Percentiles rank a stretch among this genome's conserved stretches.
Evolutionary conservation across 2,797 vertebrate genomes (phyloP).

Genomic region (Melanotaenia nigrans): DNA sequence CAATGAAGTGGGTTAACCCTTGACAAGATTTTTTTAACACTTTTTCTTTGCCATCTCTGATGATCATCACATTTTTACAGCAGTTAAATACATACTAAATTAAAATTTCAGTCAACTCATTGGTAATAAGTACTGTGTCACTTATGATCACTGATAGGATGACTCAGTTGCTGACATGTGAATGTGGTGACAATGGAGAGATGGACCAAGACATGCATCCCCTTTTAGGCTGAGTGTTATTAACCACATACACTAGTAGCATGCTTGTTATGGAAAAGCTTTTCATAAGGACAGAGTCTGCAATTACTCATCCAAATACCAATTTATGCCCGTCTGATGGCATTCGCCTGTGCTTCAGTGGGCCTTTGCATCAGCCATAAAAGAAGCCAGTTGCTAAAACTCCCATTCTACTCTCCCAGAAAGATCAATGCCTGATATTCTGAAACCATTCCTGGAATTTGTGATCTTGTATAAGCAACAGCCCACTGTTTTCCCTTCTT

Average conservation of each 20-base stretch:
- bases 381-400: slow-evolving; percentile 26
- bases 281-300: slow-evolving; percentile 30
- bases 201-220: slow-evolving; percentile 1
- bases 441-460: slow-evolving; percentile 58
- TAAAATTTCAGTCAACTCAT: not conserved
- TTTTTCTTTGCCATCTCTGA: not conserved
- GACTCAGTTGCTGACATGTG: not conserved
- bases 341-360: slow-evolving; percentile 23
- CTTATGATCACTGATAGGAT: not conserved
- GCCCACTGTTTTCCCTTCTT: slow-evolving; percentile 53
- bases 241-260: slow-evolving; percentile 4
- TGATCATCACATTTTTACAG: not conserved
- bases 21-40: not conserved
- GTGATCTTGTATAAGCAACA: slow-evolving; percentile 57
- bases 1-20: not conserved
- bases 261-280: slow-evolving; percentile 23
- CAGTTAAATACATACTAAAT: not conserved
- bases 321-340: slow-evolving; percentile 11
- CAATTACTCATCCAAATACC: slow-evolving; percentile 25
- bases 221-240: slow-evolving; percentile 1
- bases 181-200: too few species aligned
- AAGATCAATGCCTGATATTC: slow-evolving; percentile 72
- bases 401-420: slow-evolving; percentile 64
- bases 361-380: slow-evolving; percentile 35
- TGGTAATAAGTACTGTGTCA: not conserved